Conservation (phyloP, 2,113 vertebrate species). For the Gymnogyps californianus region DNA sequence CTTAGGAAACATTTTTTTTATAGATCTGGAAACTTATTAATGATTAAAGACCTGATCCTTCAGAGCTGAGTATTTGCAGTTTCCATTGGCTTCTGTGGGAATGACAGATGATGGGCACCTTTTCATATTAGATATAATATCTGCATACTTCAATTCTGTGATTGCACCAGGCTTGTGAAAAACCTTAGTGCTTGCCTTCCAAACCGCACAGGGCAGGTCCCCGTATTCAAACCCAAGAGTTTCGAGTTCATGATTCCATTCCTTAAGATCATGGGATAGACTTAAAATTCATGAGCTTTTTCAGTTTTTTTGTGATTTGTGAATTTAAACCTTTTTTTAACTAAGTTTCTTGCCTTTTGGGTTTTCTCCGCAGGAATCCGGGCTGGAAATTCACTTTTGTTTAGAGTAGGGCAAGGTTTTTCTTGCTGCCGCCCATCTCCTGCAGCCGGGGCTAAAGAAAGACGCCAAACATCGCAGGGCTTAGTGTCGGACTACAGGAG, state of each 20-base stretch:
- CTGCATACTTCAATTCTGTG: neutral
- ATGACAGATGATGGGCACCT: neutral
- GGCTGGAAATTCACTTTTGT: neutral
- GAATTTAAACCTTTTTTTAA: neutral
- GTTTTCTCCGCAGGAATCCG: neutral
- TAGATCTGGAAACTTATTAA: constrained; percentile 62
- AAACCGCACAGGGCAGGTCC: neutral
- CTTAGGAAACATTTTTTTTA: constrained; percentile 61
- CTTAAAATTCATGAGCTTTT: neutral
- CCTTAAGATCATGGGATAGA: neutral
- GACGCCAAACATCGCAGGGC: neutral
- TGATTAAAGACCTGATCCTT: constrained; percentile 25
- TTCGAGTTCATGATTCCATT: neutral
- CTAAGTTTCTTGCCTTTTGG: neutral
- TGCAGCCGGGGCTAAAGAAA: neutral
- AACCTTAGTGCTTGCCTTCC: neutral
- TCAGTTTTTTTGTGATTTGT: neutral
- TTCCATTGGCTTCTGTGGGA: constrained; percentile 22
- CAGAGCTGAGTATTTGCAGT: neutral
- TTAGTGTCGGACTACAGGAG: neutral
- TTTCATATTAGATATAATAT: neutral
- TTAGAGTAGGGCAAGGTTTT: neutral
- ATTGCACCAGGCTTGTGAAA: neutral
- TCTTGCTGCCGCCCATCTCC: neutral
- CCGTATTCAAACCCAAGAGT: neutral